Evolutionary conservation across 2,888 invertebrate genomes (phyloP), one percentile per base, ranked within the genome.

Genomic region (Drosophila falleni): DNA sequence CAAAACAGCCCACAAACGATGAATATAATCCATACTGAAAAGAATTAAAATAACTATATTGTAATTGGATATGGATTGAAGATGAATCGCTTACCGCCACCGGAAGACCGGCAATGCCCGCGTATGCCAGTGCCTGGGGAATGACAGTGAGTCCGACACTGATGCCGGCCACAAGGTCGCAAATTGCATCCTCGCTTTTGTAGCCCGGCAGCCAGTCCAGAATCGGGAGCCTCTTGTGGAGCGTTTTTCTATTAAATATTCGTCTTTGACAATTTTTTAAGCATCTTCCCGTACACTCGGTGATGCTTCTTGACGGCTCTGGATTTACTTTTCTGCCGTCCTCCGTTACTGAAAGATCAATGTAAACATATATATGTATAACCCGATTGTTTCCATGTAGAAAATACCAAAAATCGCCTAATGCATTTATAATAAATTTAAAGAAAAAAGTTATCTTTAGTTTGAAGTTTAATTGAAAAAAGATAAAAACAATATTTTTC

Each of bases 71-170:
- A 6, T 42, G 19, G 9, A 8, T 5, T 31, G 6, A 5, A 10
- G 3, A 16, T 10, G 16, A 9, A 15, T n/a, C 6, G 16, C 91
- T 90, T 91, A 95, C 95, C 91, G 95, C 93, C 31, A 96, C 94
- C 58, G 96, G 96, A 71, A 97, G 93, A 19, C 96, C 96, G 51
- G 97, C 97, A 71, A 97, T 96, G 90, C 95, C 96, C 31, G 96
- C 94, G 92, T 97, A 97, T 11, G 97, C 97, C 68, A 97, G 93
- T 13, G 96, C 96, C 93, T 98, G 98, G 13, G 98, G 98, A 84
- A 98, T 97, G 62, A 98, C 97, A 0, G 98, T 98, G 67, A 98
- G 94, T 0, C 98, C 98, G 13, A 98, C 98, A 1, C 98, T 98
- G 65, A 98, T 93, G 61, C 98, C 98, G 5, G 98, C 98, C 72